These are phyloP conservation scores for Orthonevra nobilis DNA, from an alignment of 2,888 invertebrate species.

Conservation along the genomic window DNA sequence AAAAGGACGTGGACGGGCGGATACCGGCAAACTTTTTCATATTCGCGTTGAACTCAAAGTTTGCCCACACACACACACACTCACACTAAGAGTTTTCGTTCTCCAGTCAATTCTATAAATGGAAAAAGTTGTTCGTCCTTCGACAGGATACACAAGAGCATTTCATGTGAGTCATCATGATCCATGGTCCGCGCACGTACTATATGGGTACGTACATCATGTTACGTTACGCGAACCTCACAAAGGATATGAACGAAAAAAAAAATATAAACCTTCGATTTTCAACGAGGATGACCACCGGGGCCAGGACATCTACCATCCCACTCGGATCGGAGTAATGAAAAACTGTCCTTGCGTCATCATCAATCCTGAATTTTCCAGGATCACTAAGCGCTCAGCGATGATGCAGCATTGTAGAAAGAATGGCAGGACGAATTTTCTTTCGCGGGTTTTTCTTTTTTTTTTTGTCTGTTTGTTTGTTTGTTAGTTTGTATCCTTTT, in stretches of 20 bases:
- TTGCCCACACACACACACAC: conserved; percentile 9
- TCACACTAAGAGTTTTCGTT: not conserved
- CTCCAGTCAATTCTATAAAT: conserved; percentile 3
- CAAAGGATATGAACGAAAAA: not conserved
- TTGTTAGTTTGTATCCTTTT: not conserved
- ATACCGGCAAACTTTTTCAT: conserved; percentile 30
- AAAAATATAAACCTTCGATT: conserved; percentile 27
- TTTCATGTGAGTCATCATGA: conserved; percentile 48
- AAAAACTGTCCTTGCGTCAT: conserved; percentile 41
- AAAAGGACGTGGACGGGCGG: not conserved
- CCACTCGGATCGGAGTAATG: conserved; percentile 31
- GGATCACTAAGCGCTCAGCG: conserved; percentile 30
- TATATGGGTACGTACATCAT: not conserved
- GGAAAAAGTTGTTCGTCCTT: conserved; percentile 49
- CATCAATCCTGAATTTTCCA: conserved; percentile 50
- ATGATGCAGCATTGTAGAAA: conserved; percentile 1
- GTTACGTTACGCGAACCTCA: conserved; percentile 6
- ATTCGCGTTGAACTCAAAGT: conserved; percentile 10
- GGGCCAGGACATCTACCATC: too few species aligned
- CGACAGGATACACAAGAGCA: conserved; percentile 28
- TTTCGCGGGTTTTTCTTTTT: not conserved
- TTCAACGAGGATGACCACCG: not conserved
- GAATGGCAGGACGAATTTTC: too few species aligned
- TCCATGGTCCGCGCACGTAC: conserved; percentile 20
- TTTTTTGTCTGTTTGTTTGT: not conserved